Percentiles rank a stretch among this genome's conserved stretches.
phyloP scores from a whole-genome alignment of 2,797 vertebrate genomes.

The Rhincodon typus region DNA sequence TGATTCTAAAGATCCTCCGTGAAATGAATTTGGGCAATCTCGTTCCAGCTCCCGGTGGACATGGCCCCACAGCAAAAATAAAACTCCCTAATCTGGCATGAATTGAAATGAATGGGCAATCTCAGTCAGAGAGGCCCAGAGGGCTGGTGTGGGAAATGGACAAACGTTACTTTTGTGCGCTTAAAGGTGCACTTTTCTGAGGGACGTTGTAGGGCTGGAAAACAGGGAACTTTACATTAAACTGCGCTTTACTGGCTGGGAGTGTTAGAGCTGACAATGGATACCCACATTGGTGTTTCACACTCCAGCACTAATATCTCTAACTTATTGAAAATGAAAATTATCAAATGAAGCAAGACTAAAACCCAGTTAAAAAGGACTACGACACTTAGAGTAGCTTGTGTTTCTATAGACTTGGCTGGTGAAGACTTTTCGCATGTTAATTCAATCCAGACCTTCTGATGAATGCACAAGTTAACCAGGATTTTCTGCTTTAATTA shows the following conservation, averaged over 20 bases:
- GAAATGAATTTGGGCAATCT: constrained; percentile 14
- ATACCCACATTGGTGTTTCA: background rate
- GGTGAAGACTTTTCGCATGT: background rate
- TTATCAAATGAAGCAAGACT: background rate
- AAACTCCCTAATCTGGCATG: constrained; percentile 5
- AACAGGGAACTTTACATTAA: constrained; percentile 1
- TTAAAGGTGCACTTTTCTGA: background rate
- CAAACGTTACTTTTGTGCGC: constrained; percentile 2
- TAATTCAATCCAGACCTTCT: background rate
- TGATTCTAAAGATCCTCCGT: background rate
- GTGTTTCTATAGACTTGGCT: background rate
- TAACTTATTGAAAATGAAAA: background rate
- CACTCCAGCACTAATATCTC: background rate
- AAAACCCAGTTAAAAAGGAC: background rate
- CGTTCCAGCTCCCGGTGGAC: background rate
- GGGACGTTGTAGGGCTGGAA: background rate
- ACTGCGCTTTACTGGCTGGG: background rate
- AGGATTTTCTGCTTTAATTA: background rate
- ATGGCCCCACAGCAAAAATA: constrained; percentile 28
- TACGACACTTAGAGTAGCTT: background rate
- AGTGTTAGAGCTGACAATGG: background rate
- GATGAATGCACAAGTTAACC: background rate
- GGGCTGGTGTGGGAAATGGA: constrained; percentile 15
- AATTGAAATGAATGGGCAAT: constrained; percentile 28
- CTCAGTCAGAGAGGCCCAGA: constrained; percentile 29